Conservation (phyloP, 2,113 vertebrate species). For the Cololabis saira region DNA sequence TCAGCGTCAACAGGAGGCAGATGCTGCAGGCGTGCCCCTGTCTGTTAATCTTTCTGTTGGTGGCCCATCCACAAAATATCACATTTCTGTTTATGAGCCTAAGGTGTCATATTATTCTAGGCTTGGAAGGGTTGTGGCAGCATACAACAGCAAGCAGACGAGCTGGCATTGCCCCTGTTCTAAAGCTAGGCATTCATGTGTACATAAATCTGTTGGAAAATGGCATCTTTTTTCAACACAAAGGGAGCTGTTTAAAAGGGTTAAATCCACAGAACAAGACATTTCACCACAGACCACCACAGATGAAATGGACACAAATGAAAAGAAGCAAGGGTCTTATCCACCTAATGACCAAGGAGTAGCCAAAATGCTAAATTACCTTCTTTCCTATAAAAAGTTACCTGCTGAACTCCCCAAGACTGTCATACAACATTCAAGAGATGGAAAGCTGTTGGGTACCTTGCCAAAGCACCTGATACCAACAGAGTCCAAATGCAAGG, state of each 20-base stretch:
- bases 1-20: neutral
- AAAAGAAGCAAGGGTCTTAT: too few species aligned
- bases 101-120: neutral
- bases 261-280: neutral
- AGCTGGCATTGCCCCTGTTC: neutral
- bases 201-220: neutral
- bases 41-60: neutral
- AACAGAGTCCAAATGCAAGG: neutral
- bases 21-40: neutral
- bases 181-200: neutral
- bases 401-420: neutral
- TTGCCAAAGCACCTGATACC: neutral
- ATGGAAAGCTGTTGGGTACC: neutral
- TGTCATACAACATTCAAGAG: neutral
- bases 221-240: neutral
- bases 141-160: neutral
- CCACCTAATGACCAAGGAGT: neutral
- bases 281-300: too few species aligned
- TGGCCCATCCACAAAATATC: neutral
- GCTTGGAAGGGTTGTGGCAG: neutral
- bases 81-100: neutral
- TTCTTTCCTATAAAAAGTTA: neutral
- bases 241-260: neutral
- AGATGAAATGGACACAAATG: neutral
- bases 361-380: neutral